phyloP scores from a whole-genome alignment of 2,797 vertebrate species.

The Lacerta bilineata region DNA sequence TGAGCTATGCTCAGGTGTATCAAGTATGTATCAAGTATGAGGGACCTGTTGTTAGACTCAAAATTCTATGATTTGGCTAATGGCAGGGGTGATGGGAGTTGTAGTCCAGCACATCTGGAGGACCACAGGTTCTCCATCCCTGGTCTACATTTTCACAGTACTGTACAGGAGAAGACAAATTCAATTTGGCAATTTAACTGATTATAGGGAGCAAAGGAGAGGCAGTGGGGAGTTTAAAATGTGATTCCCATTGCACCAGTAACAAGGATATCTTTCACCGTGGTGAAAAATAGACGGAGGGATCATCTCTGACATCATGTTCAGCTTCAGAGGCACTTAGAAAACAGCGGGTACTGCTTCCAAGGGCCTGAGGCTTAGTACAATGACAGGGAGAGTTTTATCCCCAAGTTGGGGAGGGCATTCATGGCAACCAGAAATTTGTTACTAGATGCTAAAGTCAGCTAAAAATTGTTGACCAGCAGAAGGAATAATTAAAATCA shows the following conservation, averaged over 20 bases:
- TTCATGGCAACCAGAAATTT: neutral
- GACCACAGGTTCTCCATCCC: neutral
- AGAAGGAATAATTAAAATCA: neutral
- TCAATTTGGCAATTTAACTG: neutral
- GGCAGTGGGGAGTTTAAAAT: neutral
- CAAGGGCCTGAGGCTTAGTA: neutral
- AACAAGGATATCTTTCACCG: neutral
- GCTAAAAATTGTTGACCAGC: neutral
- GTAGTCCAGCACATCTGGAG: neutral
- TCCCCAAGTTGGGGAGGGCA: neutral
- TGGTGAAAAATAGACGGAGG: neutral
- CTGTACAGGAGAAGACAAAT: neutral
- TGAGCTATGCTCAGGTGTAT: no score
- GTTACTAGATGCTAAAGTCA: neutral
- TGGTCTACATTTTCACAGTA: neutral
- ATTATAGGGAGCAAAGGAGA: neutral
- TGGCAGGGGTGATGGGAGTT: neutral
- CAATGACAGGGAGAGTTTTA: neutral
- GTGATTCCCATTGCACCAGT: neutral
- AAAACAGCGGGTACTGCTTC: conserved; percentile 1
- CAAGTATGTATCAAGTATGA: no score
- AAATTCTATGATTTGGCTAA: neutral
- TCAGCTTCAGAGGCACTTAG: neutral
- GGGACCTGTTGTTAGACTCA: neutral
- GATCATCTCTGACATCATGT: neutral